A percentile compares a stretch with the other conserved stretches of the same genome.
phyloP scores from a whole-genome alignment of 1,140 invertebrate species.

The Xylocopa sonorina region DNA sequence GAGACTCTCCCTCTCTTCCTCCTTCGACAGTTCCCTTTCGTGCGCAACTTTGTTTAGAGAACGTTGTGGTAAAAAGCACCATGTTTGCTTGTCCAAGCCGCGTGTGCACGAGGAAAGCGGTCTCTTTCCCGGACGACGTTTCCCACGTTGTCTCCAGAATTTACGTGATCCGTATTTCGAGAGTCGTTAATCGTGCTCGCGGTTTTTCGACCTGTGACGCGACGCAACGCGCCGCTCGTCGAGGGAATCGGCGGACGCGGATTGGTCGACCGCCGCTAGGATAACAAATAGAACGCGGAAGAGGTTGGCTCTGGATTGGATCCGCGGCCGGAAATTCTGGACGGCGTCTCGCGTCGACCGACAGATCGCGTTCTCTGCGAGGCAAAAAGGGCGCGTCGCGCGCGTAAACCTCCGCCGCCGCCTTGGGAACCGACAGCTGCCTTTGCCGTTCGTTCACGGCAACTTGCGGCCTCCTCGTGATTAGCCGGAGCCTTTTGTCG shows the following conservation, averaged over 20 bases:
- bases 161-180: slow-evolving; percentile 42
- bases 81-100: slow-evolving; percentile 37
- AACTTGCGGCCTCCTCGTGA: slow-evolving; percentile 70
- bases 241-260: not conserved
- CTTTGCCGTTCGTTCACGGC: slow-evolving; percentile 63
- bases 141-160: slow-evolving; percentile 53
- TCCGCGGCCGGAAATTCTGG: slow-evolving; percentile 67
- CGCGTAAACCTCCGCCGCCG: slow-evolving; percentile 55
- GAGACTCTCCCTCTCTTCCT: too few relatives aligned
- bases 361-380: slow-evolving; percentile 41
- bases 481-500: slow-evolving; percentile 71
- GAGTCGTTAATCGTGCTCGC: slow-evolving; percentile 21
- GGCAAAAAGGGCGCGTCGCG: slow-evolving; percentile 66
- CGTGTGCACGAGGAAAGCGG: slow-evolving; percentile 21
- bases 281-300: slow-evolving; percentile 62
- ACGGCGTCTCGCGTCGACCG: slow-evolving; percentile 50
- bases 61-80: slow-evolving; percentile 21
- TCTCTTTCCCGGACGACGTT: slow-evolving; percentile 13
- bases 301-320: slow-evolving; percentile 59
- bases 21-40: not conserved
- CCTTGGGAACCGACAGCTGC: slow-evolving; percentile 74
- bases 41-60: not conserved
- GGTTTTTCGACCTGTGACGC: slow-evolving; percentile 13
- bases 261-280: slow-evolving; percentile 30
- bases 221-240: not conserved